Evolutionary conservation across 2,888 invertebrate genomes (phyloP), one percentile per base, ranked within the genome.

Genomic region (Ophion obscuratus): DNA sequence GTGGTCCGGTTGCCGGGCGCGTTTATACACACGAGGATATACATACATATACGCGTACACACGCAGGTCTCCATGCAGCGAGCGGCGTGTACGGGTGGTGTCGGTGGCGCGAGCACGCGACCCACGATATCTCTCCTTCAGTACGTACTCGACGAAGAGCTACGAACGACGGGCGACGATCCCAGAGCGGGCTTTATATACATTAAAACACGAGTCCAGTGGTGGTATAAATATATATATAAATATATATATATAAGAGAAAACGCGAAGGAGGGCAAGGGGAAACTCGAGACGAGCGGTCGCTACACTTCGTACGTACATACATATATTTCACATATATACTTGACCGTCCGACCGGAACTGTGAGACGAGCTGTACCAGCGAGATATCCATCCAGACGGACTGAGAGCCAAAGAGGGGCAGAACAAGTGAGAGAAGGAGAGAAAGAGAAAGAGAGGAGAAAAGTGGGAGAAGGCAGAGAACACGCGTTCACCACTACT

Each of bases 341-440:
- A 83, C 85, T 83, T 80, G 81, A 85, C 81, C 88, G 82, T 85
- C 88, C 87, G 81, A 87, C 83, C 88, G 87, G 76, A 84, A 87
- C 88, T 81, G 11, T 82, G 86, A 67, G 66, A 57, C 73, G 53
- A 77, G 68, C 76, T 79, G 71, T 66, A 81, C 81, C 74, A 81
- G 81, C 62, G 73, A 74, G 73, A 62, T 81, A 82, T 20, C 40
- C 74, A 31, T 62, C 67, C 67, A 36, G 47, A 74, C 74, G 62
- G 20, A 57, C 31, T 40, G 81, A 75, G 36, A 14, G 61, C n/a
- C 53, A 57, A 24, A 57, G 24, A 68, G 17, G 44, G 17, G 17
- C 47, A 70, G 57, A 77, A 44, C 77, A 27, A 62, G 44, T 44
- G 27, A 66, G 14, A 20, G 40, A 57, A 10, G 59, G 27, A 81